Conservation (phyloP, 2,797 vertebrate genomes). For the Mormyrops boulengeri region DNA sequence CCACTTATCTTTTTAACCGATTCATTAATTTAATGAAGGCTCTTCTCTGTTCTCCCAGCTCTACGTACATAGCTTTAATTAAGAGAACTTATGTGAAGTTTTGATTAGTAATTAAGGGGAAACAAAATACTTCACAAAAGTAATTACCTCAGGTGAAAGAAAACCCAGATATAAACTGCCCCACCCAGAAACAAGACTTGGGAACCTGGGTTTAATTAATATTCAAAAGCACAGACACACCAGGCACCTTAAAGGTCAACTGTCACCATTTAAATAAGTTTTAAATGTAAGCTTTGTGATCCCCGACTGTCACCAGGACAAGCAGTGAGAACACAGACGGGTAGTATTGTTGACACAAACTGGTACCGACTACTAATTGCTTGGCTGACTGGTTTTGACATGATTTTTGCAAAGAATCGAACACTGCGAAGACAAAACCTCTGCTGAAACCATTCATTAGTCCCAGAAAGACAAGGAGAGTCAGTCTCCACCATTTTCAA, state of each 20-base stretch:
- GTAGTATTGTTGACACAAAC: not conserved
- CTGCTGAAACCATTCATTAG: not conserved
- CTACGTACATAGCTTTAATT: not conserved
- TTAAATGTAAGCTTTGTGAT: not conserved
- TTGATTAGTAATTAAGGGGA: slow-evolving; percentile 2
- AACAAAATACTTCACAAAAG: slow-evolving; percentile 5
- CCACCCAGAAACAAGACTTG: not conserved
- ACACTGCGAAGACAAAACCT: not conserved
- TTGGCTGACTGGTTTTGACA: not conserved
- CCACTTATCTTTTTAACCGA: not conserved
- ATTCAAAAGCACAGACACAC: not conserved
- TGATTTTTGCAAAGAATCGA: not conserved
- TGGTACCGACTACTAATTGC: not conserved
- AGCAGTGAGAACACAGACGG: not conserved
- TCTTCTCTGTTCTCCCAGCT: not conserved
- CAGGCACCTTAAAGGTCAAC: not conserved
- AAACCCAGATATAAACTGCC: not conserved
- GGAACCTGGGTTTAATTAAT: not conserved
- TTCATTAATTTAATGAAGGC: not conserved
- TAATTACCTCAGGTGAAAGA: slow-evolving; percentile 4
- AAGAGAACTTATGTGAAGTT: not conserved
- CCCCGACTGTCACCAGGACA: not conserved
- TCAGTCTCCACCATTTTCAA: not conserved
- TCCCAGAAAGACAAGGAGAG: not conserved
- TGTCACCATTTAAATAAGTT: not conserved